Evolutionary conservation across 2,888 invertebrate genomes (phyloP).

Genomic region (Cantharis rustica): DNA sequence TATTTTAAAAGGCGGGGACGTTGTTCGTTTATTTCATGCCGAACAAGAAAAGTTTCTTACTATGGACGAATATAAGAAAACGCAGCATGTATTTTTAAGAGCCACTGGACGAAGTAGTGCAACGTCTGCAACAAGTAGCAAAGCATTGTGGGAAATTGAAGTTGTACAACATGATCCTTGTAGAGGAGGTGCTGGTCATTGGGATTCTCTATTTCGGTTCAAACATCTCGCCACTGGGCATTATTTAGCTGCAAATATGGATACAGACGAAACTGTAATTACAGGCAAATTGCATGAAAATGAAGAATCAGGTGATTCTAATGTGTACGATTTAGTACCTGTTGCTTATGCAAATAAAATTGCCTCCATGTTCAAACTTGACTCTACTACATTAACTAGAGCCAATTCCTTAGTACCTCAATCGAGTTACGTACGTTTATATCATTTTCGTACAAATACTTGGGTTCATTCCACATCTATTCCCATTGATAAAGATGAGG

Average conservation of each 20-base stretch:
- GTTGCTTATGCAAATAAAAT: conserved; percentile 93
- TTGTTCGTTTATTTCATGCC: conserved; percentile 75
- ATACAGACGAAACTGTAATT: conserved; percentile 58
- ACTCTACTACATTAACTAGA: conserved; percentile 94
- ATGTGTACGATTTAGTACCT: conserved; percentile 87
- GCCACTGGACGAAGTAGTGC: conserved; percentile 94
- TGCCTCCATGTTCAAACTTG: conserved; percentile 93
- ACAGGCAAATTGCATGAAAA: conserved; percentile 56
- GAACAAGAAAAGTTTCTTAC: conserved; percentile 96
- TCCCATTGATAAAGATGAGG: conserved; percentile 94
- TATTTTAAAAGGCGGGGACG: conserved; percentile 89
- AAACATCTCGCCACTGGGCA: conserved; percentile 98
- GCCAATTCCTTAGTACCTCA: conserved; percentile 94
- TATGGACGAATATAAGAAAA: conserved; percentile 94
- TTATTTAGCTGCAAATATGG: conserved; percentile 91
- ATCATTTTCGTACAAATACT: conserved; percentile 91
- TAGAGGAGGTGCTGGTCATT: conserved; percentile 96
- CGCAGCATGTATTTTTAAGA: conserved; percentile 91
- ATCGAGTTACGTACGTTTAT: conserved; percentile 89
- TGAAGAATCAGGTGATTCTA: conserved; percentile 58
- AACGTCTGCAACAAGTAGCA: conserved; percentile 97
- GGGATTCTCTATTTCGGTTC: conserved; percentile 97
- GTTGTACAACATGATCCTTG: conserved; percentile 98
- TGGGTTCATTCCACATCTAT: conserved; percentile 98
- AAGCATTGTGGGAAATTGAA: conserved; percentile 98